These are phyloP conservation scores for Diarsia brunnea DNA, from an alignment of 2,888 invertebrate species.

Conservation along the genomic window DNA sequence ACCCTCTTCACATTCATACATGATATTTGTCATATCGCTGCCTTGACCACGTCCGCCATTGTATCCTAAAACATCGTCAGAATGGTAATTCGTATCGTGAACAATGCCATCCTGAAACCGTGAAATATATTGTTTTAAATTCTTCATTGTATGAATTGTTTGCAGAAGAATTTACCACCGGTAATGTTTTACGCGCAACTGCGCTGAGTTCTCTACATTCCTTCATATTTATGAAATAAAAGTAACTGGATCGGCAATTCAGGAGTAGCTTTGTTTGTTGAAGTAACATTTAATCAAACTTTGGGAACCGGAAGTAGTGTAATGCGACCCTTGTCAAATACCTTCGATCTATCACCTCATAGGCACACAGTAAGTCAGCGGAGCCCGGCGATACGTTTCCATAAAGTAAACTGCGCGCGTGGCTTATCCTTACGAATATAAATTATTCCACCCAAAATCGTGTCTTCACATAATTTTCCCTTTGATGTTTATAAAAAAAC, in stretches of 20 bases:
- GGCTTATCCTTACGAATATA: conserved; percentile 65
- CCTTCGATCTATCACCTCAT: conserved; percentile 70
- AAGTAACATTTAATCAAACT: conserved; percentile 59
- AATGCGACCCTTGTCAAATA: conserved; percentile 76
- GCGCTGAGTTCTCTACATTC: conserved; percentile 33
- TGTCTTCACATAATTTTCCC: conserved; percentile 69
- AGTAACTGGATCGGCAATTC: conserved; percentile 15
- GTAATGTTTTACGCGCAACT: conserved; percentile 32
- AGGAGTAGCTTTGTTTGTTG: conserved; percentile 45
- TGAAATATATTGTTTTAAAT: conserved; percentile 53
- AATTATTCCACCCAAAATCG: conserved; percentile 63
- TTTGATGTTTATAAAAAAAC: conserved; percentile 56
- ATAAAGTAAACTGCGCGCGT: conserved; percentile 63
- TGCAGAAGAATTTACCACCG: conserved; percentile 43
- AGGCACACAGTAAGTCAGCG: conserved; percentile 50
- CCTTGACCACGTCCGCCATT: conserved; percentile 46
- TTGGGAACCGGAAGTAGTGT: conserved; percentile 57
- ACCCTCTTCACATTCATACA: conserved; percentile 50
- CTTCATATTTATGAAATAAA: conserved; percentile 39
- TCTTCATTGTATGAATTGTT: conserved; percentile 51
- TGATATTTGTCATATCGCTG: conserved; percentile 54
- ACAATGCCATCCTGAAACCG: conserved; percentile 53
- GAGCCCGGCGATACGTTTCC: conserved; percentile 53
- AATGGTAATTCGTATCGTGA: conserved; percentile 60
- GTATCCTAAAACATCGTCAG: conserved; percentile 46